Base-by-base conservation (phyloP, 1,140 invertebrate species). In the Cotesia typhae region DNA sequence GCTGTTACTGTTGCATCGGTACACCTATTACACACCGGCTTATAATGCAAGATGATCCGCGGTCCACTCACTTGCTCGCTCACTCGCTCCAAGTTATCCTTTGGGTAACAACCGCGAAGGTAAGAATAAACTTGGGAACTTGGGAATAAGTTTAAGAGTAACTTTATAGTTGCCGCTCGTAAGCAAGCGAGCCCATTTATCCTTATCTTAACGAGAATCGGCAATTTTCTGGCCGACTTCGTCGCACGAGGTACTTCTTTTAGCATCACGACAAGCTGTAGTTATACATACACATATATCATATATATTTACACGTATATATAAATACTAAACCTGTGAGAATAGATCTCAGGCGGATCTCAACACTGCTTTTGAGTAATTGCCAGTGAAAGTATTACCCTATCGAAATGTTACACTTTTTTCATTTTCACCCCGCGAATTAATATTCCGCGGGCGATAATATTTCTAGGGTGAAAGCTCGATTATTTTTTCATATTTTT, bases 211-310 rank as follows among this genome's bases (percentile, higher is more conserved):
- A 76, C 67, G 75, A 76, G 70, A 74, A 79, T 79, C 78, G 76
- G 75, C 76, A 74, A 79, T 79, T 76, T 79, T 78, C 78, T 75
- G 71, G 72, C 77, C 73, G 74, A 67, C 75, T 71, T 72, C 65
- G 68, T 73, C 70, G 70, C 70, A 71, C 70, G 70, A 71, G 63
- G 61, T 65, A 71, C 70, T 66, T 71, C 61, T 71, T 66, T 65
- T 36, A 52, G 68, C 35, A 60, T 69, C 67, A 69, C 67, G 67
- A 69, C 55, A 20, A 52, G 36, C 41, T 37, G 3, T 41, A 59
- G 37, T 38, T 64, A 47, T 47, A 47, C 41, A 47, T 47, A 47
- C 41, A 47, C 20, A 67, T n/a, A 38, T 17, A 59, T 57, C 53
- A 20, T 5, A 4, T 41, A 59, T 17, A 41, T 64, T 28, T 28